Base-by-base conservation (phyloP, 2,113 vertebrate species). In the Euleptes europaea region DNA sequence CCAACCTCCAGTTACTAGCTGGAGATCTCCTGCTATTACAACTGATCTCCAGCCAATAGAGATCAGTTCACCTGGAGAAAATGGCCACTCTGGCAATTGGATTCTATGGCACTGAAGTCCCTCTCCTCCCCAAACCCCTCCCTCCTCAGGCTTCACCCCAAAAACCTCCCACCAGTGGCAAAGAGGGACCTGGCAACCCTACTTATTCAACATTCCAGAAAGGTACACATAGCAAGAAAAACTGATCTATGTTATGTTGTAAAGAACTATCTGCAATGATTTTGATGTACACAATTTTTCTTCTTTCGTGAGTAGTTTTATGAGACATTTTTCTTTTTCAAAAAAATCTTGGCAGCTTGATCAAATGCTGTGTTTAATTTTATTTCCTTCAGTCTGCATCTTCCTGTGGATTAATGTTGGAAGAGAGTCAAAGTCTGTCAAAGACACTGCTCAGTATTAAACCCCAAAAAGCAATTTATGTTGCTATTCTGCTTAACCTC, bases 241-340 rank as follows among this genome's bases (percentile, higher is more conserved):
- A 26, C 21, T 38, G 38, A 63, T 51, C 28, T 76, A 67, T 42
- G 49, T 63, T 15, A 47, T 9, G 7, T 31, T 76, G 26, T 49
- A 31, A 70, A 42, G 51, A 40, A 74, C 9, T 28, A 15, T 77
- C 82, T 42, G n/a, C 12, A 54, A 14, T 1, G 38, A 40, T 70
- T 78, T 49, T 80, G 38, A 80, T 71, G 82, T 63, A 1, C 26
- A 17, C 13, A 54, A 38, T 3, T 60, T 70, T 78, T 57, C 15
- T 82, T 85, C 38, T n/a, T 1, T 17, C 21, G 23, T 8, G 77
- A 83, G 4, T 40, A 3, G 2, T 83, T 74, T 70, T 23, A 44
- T 65, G 76, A 33, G 51, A 84, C 33, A 72, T 2, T 84, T 21
- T 76, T 86, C 86, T 81, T 33, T 80, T 83, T 88, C n/a, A n/a